Base-by-base conservation (phyloP, 2,797 vertebrate genomes). In the Toxotes lorentzi region DNA sequence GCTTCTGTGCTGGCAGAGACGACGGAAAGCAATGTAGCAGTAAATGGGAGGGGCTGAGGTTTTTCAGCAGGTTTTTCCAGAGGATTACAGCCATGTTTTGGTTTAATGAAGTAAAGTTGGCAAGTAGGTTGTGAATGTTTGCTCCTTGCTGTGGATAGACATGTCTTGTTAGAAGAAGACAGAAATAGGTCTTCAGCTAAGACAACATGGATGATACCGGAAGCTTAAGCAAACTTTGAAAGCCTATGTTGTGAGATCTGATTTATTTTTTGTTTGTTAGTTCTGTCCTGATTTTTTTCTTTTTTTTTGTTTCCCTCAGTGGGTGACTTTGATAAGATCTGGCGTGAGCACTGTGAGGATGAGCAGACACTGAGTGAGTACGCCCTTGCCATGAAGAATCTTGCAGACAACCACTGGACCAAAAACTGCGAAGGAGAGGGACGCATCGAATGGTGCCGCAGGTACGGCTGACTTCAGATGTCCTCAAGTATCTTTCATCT, bases 291-390 rank as follows among this genome's bases (percentile, higher is more conserved):
- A 38, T 45, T 54, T 16, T 10, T 56, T n/a, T 11, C 38, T 53
- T 2, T 45, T 62, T 40, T 8, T 57, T 24, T 38, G 50, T 2
- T 45, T 60, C 34, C 21, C 87, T 79, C 86, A 99, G 98, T 98
- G 96, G 98, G 98, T 14, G 97, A 99, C 93, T 99, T 99, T 90
- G 97, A 99, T 85, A 99, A 97, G 94, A 99, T 99, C 90, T 99
- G 98, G 98, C 95, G 97, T 23, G 98, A 99, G 88, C 98, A 99
- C 93, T 99, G 98, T 76, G 96, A 98, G 90, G 98, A 99, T 86
- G 97, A 98, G 84, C 97, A 96, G 94, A 98, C 96, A 0, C 96
- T 99, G 56, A 98, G 96, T 84, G 97, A 99, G 95, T 99, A 99
- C 68, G 98, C 98, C 81, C 94, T 97, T 73, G 98, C 98, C 91